Conservation (phyloP, 2,113 vertebrate species). For the Theropithecus gelada region DNA sequence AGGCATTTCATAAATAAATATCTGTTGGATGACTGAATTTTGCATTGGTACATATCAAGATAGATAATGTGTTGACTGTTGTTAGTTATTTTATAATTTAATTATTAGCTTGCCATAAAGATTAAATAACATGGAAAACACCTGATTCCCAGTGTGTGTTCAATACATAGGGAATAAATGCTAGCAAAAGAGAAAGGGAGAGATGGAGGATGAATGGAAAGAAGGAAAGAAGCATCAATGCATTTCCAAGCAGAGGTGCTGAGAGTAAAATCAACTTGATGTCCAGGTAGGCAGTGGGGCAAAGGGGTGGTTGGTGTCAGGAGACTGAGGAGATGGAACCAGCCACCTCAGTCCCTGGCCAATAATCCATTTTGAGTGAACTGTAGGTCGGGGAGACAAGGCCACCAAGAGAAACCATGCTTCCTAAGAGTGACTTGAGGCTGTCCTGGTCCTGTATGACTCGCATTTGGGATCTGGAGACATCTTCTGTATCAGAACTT, state of each 20-base stretch:
- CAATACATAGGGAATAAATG: background rate
- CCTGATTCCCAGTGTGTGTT: background rate
- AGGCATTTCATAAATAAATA: background rate
- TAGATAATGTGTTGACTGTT: too few species aligned
- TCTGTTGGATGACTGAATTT: background rate
- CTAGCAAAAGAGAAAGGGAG: background rate
- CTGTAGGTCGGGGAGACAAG: background rate
- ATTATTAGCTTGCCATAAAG: background rate
- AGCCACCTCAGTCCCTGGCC: background rate
- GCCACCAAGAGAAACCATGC: background rate
- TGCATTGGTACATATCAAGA: too few species aligned
- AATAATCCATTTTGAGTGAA: background rate
- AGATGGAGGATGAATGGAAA: background rate
- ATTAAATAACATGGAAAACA: background rate
- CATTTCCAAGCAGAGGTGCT: background rate
- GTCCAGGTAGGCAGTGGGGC: background rate
- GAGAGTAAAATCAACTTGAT: background rate
- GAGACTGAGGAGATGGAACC: background rate
- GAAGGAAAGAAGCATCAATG: background rate
- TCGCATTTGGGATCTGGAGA: background rate
- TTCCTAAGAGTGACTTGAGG: rapidly evolving
- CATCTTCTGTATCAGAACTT: background rate
- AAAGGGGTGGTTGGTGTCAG: too few species aligned
- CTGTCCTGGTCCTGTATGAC: rapidly evolving
- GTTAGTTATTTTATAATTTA: background rate